phyloP scores from a whole-genome alignment of 1,140 invertebrate species.

The Brachionus rotundiformis region DNA sequence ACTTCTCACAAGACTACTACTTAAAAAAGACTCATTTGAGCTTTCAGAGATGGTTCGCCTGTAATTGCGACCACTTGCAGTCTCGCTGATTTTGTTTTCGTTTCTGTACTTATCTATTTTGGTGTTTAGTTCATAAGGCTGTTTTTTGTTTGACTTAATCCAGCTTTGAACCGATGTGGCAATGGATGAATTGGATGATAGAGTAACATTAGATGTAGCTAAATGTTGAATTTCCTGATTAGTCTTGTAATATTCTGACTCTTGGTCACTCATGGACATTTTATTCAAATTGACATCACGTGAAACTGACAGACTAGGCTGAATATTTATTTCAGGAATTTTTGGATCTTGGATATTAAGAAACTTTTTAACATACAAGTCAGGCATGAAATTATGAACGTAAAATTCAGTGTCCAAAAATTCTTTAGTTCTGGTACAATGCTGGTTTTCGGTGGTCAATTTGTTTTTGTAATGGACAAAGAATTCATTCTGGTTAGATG shows the following conservation, averaged over 20 bases:
- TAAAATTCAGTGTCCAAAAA: slow-evolving; percentile 10
- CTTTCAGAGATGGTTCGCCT: slow-evolving; percentile 45
- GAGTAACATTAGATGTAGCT: slow-evolving; percentile 38
- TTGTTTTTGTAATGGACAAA: slow-evolving; percentile 32
- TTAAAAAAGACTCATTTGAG: slow-evolving; percentile 23
- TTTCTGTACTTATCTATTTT: neutral
- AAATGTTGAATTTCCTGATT: neutral
- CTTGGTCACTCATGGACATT: neutral
- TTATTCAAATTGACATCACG: slow-evolving; percentile 12
- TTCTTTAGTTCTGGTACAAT: neutral
- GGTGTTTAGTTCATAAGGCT: too few relatives aligned
- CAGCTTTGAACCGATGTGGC: neutral
- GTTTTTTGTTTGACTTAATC: neutral
- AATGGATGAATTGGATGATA: slow-evolving; percentile 36
- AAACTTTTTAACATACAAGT: neutral
- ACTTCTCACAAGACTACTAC: neutral
- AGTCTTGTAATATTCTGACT: neutral
- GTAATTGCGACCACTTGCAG: neutral
- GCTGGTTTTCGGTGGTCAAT: neutral
- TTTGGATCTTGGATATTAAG: neutral
- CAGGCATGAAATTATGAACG: neutral
- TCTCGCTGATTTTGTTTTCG: neutral
- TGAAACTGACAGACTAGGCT: slow-evolving; percentile 12
- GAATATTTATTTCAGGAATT: neutral
- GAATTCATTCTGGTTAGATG: neutral